Percentiles rank a stretch among this genome's conserved stretches.
These are phyloP conservation scores for Pelagia noctiluca DNA, from an alignment of 30 jellyfish, hydroid and myxozoan species.

Conservation along the genomic window DNA sequence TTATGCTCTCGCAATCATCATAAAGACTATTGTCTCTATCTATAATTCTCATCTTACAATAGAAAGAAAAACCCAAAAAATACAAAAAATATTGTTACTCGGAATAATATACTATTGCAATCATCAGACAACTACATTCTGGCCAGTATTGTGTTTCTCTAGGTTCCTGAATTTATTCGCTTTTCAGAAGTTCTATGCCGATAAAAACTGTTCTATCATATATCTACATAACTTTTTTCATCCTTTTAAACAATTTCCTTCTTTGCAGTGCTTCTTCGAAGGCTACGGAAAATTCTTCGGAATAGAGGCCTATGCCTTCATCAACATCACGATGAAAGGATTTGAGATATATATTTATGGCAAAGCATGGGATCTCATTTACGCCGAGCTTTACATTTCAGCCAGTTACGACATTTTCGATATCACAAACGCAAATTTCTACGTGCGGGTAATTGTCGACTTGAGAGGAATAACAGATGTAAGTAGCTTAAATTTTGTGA, in stretches of 20 bases:
- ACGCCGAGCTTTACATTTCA: conserved; percentile 93
- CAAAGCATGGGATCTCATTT: conserved; percentile 88
- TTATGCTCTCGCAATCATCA: no score
- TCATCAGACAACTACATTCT: no score
- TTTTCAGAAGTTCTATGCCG: no score
- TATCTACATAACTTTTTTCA: no score
- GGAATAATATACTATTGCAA: no score
- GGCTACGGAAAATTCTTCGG: conserved; percentile 93
- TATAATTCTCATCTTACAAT: no score
- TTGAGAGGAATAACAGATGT: conserved; percentile 89
- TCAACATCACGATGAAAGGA: conserved; percentile 87
- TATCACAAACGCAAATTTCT: conserved; percentile 83
- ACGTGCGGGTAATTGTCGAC: conserved; percentile 95
- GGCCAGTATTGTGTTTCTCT: no score
- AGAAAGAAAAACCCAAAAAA: no score
- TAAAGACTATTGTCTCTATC: no score
- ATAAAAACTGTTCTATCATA: no score
- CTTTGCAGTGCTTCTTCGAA: conserved; percentile 86
- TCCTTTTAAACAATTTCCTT: not conserved
- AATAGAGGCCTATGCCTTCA: conserved; percentile 85
- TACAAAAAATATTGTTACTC: no score
- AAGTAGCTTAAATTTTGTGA: conserved; percentile 9
- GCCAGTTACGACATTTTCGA: conserved; percentile 81
- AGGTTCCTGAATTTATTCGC: no score
- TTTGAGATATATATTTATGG: conserved; percentile 92